These are phyloP conservation scores for Esox lucius DNA, from an alignment of 2,797 vertebrate species.

Conservation along the genomic window DNA sequence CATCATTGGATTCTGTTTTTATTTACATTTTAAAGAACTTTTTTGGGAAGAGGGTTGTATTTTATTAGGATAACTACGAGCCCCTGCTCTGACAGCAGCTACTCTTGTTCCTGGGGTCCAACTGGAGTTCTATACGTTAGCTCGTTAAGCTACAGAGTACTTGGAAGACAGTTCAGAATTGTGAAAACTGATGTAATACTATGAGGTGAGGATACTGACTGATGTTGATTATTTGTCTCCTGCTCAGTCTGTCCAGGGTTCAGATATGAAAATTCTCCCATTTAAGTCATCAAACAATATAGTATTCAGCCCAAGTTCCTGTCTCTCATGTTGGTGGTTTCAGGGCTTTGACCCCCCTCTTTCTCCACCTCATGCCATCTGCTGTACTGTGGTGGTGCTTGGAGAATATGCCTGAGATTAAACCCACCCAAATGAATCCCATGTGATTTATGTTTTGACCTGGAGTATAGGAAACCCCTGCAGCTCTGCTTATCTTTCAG, in stretches of 20 bases:
- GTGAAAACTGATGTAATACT: not conserved
- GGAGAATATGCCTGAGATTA: constrained; percentile 58
- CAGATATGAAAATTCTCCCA: not conserved
- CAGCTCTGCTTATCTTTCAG: constrained; percentile 6
- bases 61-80: no score
- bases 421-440: constrained; percentile 51
- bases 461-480: constrained; percentile 36
- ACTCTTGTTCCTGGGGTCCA: no score
- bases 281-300: not conserved
- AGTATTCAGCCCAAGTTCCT: not conserved
- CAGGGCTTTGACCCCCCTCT: constrained; percentile 30
- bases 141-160: not conserved
- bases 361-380: constrained; percentile 47
- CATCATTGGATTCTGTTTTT: no score
- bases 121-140: not conserved
- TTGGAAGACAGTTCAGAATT: not conserved
- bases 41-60: no score
- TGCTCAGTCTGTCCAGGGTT: not conserved
- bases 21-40: no score
- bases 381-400: constrained; percentile 46
- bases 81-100: no score
- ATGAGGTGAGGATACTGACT: not conserved
- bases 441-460: constrained; percentile 49
- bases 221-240: not conserved
- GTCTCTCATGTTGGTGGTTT: constrained; percentile 44